Percentiles rank a stretch among this genome's conserved stretches.
Conservation (phyloP, 1,140 invertebrate species). For the Sminthurides bifidus region DNA sequence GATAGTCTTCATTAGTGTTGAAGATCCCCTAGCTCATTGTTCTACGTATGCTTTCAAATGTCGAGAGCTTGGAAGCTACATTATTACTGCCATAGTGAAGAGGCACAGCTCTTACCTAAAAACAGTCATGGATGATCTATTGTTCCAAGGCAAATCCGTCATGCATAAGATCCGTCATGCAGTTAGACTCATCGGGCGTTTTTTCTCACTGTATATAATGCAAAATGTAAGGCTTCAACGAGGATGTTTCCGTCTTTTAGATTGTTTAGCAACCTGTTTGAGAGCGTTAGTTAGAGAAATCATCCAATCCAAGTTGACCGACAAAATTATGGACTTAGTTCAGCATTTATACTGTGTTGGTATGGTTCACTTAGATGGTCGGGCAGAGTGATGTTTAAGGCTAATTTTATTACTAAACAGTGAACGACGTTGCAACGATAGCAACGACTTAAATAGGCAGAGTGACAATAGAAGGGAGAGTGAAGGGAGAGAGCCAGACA, state of each 20-base stretch:
- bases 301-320: background rate
- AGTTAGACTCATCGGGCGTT: constrained; percentile 6
- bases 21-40: constrained; percentile 1
- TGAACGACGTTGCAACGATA: too few relatives aligned
- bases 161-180: too few relatives aligned
- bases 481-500: too few relatives aligned
- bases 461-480: too few relatives aligned
- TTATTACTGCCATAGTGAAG: constrained; percentile 14
- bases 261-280: constrained; percentile 19
- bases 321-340: constrained; percentile 15
- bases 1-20: constrained; percentile 9
- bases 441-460: too few relatives aligned
- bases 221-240: background rate
- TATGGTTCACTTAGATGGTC: too few relatives aligned
- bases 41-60: constrained; percentile 2
- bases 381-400: too few relatives aligned
- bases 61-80: constrained; percentile 7
- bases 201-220: background rate
- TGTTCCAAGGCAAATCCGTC: constrained; percentile 4
- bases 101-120: constrained; percentile 10
- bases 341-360: constrained; percentile 21
- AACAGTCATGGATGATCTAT: constrained; percentile 9
- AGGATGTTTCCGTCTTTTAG: constrained; percentile 7
- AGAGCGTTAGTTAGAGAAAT: constrained; percentile 3
- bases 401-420: too few relatives aligned